Percentiles rank a stretch among this genome's conserved stretches.
phyloP scores from a whole-genome alignment of 2,888 invertebrate genomes.

The Scelioninae gen. 2 region DNA sequence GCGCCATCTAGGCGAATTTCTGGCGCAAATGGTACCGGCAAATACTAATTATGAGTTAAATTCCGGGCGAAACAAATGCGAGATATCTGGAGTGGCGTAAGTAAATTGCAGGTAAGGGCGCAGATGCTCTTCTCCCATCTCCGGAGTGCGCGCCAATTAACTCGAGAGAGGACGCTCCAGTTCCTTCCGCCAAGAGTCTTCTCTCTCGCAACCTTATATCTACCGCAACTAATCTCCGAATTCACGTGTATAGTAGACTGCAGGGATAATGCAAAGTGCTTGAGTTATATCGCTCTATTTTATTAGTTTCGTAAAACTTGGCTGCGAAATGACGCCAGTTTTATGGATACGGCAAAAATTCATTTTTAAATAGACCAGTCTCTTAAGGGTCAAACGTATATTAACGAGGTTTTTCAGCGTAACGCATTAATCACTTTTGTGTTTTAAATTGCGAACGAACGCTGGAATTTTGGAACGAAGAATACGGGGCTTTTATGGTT shows the following conservation, averaged over 20 bases:
- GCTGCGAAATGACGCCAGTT: slow-evolving; percentile 33
- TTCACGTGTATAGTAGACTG: slow-evolving; percentile 49
- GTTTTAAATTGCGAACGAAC: too few relatives aligned
- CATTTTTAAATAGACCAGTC: slow-evolving; percentile 33
- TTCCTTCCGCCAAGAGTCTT: slow-evolving; percentile 64
- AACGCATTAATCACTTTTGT: too few relatives aligned
- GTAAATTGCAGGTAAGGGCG: slow-evolving; percentile 69
- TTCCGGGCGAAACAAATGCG: slow-evolving; percentile 63
- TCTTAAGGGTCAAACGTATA: slow-evolving; percentile 13
- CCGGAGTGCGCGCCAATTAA: slow-evolving; percentile 68
- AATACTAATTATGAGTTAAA: slow-evolving; percentile 67
- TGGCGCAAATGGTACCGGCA: slow-evolving; percentile 53
- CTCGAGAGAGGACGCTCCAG: slow-evolving; percentile 65
- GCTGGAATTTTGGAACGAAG: too few relatives aligned
- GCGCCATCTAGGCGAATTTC: slow-evolving; percentile 38
- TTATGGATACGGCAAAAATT: slow-evolving; percentile 41
- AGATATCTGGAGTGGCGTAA: slow-evolving; percentile 64
- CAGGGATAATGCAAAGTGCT: slow-evolving; percentile 53
- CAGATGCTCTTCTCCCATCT: slow-evolving; percentile 64
- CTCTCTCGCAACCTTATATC: slow-evolving; percentile 53
- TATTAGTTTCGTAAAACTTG: slow-evolving; percentile 53
- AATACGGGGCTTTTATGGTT: too few relatives aligned
- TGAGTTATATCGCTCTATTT: slow-evolving; percentile 54
- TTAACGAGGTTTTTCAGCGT: too few relatives aligned
- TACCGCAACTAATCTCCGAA: slow-evolving; percentile 58